These are phyloP conservation scores for Equus przewalskii DNA, from an alignment of 2,113 vertebrate species.

Conservation along the genomic window DNA sequence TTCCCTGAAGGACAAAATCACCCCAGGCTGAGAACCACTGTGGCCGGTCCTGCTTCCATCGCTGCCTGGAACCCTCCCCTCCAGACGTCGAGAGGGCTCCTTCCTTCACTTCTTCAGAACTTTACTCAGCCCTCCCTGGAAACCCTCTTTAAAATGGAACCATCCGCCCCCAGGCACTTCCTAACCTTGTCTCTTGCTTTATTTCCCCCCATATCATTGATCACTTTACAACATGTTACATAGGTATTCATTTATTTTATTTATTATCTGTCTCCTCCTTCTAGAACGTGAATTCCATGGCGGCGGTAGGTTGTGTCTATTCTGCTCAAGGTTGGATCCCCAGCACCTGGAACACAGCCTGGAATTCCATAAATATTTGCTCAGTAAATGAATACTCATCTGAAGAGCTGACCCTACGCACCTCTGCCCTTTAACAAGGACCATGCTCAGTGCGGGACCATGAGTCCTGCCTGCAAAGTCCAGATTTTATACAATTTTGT, in stretches of 20 bases:
- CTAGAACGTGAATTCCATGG: not conserved
- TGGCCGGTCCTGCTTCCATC: not conserved
- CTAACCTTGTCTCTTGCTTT: not conserved
- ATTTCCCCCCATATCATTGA: not conserved
- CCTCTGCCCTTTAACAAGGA: not conserved
- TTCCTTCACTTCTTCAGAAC: not conserved
- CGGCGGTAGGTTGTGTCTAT: not conserved
- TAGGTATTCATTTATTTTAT: not conserved
- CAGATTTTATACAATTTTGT: slow-evolving; percentile 15
- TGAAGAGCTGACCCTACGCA: not conserved
- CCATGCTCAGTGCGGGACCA: not conserved
- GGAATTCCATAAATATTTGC: not conserved
- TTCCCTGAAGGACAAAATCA: not conserved
- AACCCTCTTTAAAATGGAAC: not conserved
- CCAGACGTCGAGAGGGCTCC: not conserved
- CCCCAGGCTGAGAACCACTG: not conserved
- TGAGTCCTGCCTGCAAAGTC: not conserved
- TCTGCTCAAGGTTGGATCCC: not conserved
- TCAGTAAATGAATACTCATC: not conserved
- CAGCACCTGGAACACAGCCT: not conserved
- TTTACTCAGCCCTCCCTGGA: not conserved
- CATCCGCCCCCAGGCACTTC: not conserved
- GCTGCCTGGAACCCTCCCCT: not conserved
- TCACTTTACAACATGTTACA: not conserved
- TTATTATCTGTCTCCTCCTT: not conserved